Evolutionary conservation across 1,140 invertebrate species (phyloP), one percentile per base, ranked within the genome.

Genomic region (Hermetia illucens): DNA sequence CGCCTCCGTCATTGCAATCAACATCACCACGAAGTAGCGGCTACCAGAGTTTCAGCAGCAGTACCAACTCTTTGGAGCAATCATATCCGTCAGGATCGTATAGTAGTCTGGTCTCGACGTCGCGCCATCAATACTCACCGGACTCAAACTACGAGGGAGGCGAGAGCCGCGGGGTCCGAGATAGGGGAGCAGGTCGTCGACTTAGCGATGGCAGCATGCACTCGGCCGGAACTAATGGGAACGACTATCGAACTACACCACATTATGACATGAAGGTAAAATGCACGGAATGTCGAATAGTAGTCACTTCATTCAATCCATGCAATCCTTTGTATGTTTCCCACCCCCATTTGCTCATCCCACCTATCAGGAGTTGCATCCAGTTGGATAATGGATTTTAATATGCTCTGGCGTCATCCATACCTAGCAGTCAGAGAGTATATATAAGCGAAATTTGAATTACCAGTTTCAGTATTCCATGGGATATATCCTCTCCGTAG

Each of bases 41-140:
- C 22, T 60, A 60, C 40, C 56, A 57, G 40, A 60, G 56, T 43
- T 57, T 59, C 30, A 59, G 56, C 48, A 59, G 56, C 37, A 65
- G 53, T 43, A 52, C 55, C 24, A 50, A 48, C 2, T 63, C 60
- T 0, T 41, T 61, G 46, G 57, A 62, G 38, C 54, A 60, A 40
- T 47, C 49, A 13, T 60, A 57, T 48, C 56, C 57, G 16, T 52
- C 56, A 34, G 8, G 10, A 16, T 34, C 10, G 10, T 34, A 41
- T 16, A 6, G 2, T 9, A 34, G 20, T 21, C 33, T 27, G 25
- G 25, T 9, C 9, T 9, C 9, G 25, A n/a, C 25, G 25, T 27
- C 9, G 25, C 25, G 1, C 41, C 50, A 6, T 50, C 50, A 54
- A 33, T 58, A 52, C 10, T 58, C 55, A 10, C 55, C 55, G 1